These are phyloP conservation scores for Sebastes flavidus DNA, from an alignment of 2,797 vertebrate genomes.

Conservation along the genomic window DNA sequence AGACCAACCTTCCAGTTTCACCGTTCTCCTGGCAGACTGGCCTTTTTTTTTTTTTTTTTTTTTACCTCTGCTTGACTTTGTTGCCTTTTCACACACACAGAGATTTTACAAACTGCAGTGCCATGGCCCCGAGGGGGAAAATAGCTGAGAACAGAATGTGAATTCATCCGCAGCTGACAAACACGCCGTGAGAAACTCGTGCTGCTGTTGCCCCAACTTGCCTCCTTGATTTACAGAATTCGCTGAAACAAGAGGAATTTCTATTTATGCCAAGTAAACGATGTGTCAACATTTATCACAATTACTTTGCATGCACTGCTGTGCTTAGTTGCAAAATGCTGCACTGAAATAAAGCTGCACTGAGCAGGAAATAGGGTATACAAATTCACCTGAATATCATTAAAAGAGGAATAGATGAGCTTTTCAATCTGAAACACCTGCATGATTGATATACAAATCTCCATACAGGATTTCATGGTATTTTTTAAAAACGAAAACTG, in stretches of 20 bases:
- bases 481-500: background rate
- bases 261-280: slow-evolving; percentile 24
- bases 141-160: slow-evolving; percentile 62
- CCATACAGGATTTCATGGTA: background rate
- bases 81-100: slow-evolving; percentile 42
- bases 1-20: slow-evolving; percentile 36
- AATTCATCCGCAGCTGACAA: slow-evolving; percentile 59
- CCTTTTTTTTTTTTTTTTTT: background rate
- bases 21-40: slow-evolving; percentile 21
- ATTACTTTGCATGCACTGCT: background rate
- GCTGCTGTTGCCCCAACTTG: slow-evolving; percentile 41
- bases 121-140: slow-evolving; percentile 27
- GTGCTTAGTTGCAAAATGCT: background rate
- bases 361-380: background rate
- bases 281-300: slow-evolving; percentile 1
- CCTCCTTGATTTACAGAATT: slow-evolving; percentile 2
- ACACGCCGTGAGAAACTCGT: slow-evolving; percentile 28
- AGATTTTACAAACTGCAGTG: slow-evolving; percentile 46
- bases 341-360: background rate
- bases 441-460: background rate
- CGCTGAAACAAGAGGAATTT: slow-evolving; percentile 12
- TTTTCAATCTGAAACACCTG: background rate
- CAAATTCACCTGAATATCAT: background rate
- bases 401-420: background rate
- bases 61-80: slow-evolving; percentile 50